Percentiles rank a stretch among this genome's conserved stretches.
phyloP scores from a whole-genome alignment of 2,888 invertebrate genomes.

The Lithophane ornitopus region DNA sequence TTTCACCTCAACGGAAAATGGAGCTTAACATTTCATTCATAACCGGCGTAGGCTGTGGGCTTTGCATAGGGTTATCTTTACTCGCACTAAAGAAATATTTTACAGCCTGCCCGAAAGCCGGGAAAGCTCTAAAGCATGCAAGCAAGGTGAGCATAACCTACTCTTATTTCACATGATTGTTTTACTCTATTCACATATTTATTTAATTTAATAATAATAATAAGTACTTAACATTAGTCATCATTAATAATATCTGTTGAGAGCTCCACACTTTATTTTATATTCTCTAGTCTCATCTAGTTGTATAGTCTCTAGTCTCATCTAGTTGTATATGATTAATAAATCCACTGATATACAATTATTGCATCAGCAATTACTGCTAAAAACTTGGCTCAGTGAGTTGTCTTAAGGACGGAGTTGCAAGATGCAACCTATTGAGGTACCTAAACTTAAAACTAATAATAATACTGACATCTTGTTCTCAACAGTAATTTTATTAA shows the following conservation, averaged over 20 bases:
- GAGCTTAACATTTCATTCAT: slow-evolving; percentile 82
- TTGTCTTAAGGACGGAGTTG: neutral
- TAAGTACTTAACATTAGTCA: neutral
- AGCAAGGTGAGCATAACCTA: slow-evolving; percentile 74
- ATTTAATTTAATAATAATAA: neutral
- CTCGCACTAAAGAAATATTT: slow-evolving; percentile 81
- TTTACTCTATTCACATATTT: neutral
- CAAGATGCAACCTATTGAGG: neutral
- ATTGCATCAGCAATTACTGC: slow-evolving; percentile 15
- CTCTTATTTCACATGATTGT: neutral
- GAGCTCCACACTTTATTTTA: neutral
- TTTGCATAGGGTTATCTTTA: slow-evolving; percentile 86
- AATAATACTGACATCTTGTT: neutral
- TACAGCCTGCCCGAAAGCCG: slow-evolving; percentile 69
- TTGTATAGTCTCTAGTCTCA: neutral
- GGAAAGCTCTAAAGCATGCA: slow-evolving; percentile 73
- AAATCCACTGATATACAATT: neutral
- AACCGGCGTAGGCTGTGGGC: slow-evolving; percentile 85
- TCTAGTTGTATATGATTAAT: neutral
- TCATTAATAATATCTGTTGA: no score
- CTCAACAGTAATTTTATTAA: neutral
- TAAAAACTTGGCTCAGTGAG: no score
- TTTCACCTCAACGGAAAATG: slow-evolving; percentile 82
- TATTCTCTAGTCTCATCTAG: neutral
- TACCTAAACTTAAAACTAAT: neutral